A percentile compares a stretch with the other conserved stretches of the same genome.
These are phyloP conservation scores for Miniopterus natalensis DNA, from an alignment of 2,113 vertebrate species.

Conservation along the genomic window DNA sequence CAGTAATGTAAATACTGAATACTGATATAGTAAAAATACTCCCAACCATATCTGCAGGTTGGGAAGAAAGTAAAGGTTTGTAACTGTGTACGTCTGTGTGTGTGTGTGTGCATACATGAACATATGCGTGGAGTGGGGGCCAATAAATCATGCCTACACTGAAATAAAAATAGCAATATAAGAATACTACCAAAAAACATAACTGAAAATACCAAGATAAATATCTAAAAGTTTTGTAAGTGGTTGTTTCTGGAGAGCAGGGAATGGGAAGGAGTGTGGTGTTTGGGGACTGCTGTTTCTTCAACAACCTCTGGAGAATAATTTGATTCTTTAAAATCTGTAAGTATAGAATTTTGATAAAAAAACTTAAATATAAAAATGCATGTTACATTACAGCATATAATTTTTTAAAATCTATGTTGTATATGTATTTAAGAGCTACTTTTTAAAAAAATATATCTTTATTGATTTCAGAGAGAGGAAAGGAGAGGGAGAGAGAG, in stretches of 20 bases:
- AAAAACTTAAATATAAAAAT: slow-evolving; percentile 39
- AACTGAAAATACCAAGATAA: background rate
- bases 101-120: background rate
- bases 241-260: background rate
- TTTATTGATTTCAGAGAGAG: too few species aligned
- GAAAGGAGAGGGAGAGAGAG: too few species aligned
- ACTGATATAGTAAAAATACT: background rate
- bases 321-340: background rate
- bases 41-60: background rate
- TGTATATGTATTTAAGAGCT: background rate
- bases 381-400: background rate
- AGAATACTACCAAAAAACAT: background rate
- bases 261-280: background rate
- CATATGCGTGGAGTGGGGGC: background rate
- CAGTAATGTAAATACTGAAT: background rate
- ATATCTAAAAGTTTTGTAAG: background rate
- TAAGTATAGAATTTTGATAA: background rate
- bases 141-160: background rate
- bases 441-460: too few species aligned
- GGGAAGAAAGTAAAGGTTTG: background rate
- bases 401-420: background rate
- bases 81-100: background rate
- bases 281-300: background rate
- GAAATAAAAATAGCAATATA: background rate
- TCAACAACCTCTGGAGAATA: background rate